A percentile compares a stretch with the other conserved stretches of the same genome.
These are phyloP conservation scores for Temnothorax longispinosus DNA, from an alignment of 1,140 invertebrate genomes.

Conservation along the genomic window DNA sequence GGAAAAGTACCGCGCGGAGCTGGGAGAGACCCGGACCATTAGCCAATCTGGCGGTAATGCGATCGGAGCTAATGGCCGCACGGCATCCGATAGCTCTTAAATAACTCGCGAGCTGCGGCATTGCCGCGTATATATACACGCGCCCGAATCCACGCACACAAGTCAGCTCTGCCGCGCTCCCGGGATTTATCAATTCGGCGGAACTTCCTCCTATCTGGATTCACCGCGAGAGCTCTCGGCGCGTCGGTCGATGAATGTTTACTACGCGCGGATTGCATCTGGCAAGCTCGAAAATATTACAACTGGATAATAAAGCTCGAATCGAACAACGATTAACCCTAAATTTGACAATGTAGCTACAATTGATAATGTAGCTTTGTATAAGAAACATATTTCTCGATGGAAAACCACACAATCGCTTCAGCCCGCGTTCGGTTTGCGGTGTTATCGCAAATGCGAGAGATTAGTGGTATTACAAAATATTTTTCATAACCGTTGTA, in stretches of 20 bases:
- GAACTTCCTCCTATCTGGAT: conserved; percentile 62
- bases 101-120: conserved; percentile 76
- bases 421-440: neutral
- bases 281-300: conserved; percentile 72
- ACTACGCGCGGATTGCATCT: conserved; percentile 68
- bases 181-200: conserved; percentile 74
- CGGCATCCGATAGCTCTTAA: conserved; percentile 75
- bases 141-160: conserved; percentile 8
- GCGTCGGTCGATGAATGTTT: conserved; percentile 70
- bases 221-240: conserved; percentile 58
- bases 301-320: conserved; percentile 21
- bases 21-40: conserved; percentile 71
- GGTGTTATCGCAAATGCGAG: neutral
- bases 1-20: conserved; percentile 55
- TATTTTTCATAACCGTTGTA: conserved; percentile 42
- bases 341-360: neutral
- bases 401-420: neutral
- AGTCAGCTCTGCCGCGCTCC: neutral
- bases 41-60: conserved; percentile 76
- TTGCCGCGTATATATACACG: conserved; percentile 63
- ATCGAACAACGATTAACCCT: conserved; percentile 67
- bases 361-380: too few relatives aligned
- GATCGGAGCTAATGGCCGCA: conserved; percentile 77
- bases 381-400: neutral
- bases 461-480: neutral